A percentile compares a stretch with the other conserved stretches of the same genome.
These are phyloP conservation scores for Cancer borealis DNA, from an alignment of 2,888 invertebrate species.

Conservation along the genomic window DNA sequence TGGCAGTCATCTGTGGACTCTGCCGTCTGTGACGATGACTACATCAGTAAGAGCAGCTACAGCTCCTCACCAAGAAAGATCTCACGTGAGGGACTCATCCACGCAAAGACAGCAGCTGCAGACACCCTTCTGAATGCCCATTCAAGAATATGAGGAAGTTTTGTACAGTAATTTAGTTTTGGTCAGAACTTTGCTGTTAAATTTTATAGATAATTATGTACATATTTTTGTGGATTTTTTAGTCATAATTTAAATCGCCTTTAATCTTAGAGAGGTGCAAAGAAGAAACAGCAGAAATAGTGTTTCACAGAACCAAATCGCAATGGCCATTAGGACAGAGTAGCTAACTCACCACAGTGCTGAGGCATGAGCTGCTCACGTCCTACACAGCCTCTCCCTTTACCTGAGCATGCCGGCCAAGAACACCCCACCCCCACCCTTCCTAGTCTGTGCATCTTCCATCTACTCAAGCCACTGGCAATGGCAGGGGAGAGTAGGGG, in stretches of 20 bases:
- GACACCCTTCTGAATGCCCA: constrained; percentile 65
- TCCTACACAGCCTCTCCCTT: neutral
- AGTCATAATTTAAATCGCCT: neutral
- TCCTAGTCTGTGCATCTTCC: neutral
- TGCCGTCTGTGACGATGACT: constrained; percentile 74
- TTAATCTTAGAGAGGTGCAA: constrained; percentile 5
- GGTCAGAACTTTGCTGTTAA: neutral
- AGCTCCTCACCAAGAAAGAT: constrained; percentile 66
- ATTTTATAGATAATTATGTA: constrained; percentile 47
- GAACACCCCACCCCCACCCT: neutral
- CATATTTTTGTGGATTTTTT: constrained; percentile 50
- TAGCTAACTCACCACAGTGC: neutral
- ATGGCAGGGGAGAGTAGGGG: neutral
- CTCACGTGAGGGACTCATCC: constrained; percentile 65
- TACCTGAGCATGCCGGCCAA: neutral
- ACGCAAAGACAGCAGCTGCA: constrained; percentile 62
- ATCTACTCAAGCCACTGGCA: neutral
- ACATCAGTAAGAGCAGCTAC: constrained; percentile 68
- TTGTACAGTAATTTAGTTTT: constrained; percentile 28
- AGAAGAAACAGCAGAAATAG: neutral
- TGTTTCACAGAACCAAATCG: constrained; percentile 18
- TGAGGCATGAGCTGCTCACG: neutral
- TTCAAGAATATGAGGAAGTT: constrained; percentile 64
- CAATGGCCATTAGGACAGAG: neutral
- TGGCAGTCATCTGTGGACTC: constrained; percentile 77